phyloP scores from a whole-genome alignment of 2,113 vertebrate species.

The Pionites leucogaster region DNA sequence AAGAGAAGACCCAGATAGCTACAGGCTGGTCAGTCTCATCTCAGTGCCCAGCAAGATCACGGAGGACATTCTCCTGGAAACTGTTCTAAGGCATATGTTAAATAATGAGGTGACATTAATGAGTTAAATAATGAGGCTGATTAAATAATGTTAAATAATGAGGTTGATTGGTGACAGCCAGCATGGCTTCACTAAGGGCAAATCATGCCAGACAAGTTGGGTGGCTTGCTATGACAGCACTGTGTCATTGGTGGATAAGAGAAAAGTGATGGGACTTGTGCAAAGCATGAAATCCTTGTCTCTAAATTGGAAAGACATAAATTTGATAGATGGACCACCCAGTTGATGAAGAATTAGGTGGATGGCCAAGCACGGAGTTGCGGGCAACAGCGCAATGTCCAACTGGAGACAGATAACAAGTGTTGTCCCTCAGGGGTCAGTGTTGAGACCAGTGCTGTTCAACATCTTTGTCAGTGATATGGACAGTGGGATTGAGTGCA shows the following conservation, averaged over 20 bases:
- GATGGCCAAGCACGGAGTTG: not conserved
- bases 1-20: not conserved
- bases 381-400: not conserved
- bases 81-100: not conserved
- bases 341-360: not conserved
- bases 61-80: not conserved
- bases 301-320: not conserved
- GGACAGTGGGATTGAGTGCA: not conserved
- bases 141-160: not conserved
- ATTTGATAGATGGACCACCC: not conserved
- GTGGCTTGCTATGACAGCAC: not conserved
- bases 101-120: not conserved
- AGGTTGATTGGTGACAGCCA: not conserved
- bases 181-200: not conserved
- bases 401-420: not conserved
- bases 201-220: not conserved
- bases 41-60: not conserved
- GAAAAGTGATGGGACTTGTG: not conserved
- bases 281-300: not conserved
- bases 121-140: not conserved
- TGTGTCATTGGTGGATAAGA: not conserved
- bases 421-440: not conserved
- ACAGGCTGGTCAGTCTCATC: not conserved
- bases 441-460: not conserved
- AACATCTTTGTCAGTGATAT: not conserved